Evolutionary conservation across 2,113 vertebrate species (phyloP), one percentile per base, ranked within the genome.

Genomic region (Pavo muticus): DNA sequence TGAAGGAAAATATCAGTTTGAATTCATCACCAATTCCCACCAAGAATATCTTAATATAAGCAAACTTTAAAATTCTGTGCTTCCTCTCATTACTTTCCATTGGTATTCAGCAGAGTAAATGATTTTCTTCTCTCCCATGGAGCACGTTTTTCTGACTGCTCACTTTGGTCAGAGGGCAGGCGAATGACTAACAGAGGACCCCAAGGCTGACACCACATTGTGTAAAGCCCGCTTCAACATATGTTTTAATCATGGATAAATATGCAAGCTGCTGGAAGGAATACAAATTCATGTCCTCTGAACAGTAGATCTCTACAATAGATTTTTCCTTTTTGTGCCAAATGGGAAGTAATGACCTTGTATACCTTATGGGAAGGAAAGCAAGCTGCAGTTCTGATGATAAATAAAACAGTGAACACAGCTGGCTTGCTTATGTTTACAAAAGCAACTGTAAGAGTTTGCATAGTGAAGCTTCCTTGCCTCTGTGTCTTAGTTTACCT

Each of bases 1-100:
- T 86, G 47, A 91, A 95, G 86, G 68, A 65, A 87, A 93, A 60
- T 30, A 71, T 29, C 83, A 8, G 1, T 78, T 95, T 88, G 91
- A 95, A 78, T 69, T 75, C 80, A 78, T 8, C 78, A 69, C 23
- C 19, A 82, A 54, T 59, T 81, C 61, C 61, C 91, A 47, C 3
- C 2, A 71, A 78, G 40, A 72, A 45, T 15, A 87, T 1, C 19
- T 82, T 72, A 57, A 71, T 17, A 37, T 2, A 69, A 69, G n/a
- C 65, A 90, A 86, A 84, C 7, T 61, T 39, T 54, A 35, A 50
- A 63, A 65, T 3, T 59, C 7, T 27, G 0, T 10, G 14, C 48
- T 72, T 65, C 61, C 61, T 88, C 72, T 79, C 73, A 50, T 20
- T 65, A 39, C 47, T 86, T 78, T 29, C 30, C 88, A 83, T 0